Evolutionary conservation across 2,113 vertebrate species (phyloP).

Genomic region (Ivindomyrus marchei): DNA sequence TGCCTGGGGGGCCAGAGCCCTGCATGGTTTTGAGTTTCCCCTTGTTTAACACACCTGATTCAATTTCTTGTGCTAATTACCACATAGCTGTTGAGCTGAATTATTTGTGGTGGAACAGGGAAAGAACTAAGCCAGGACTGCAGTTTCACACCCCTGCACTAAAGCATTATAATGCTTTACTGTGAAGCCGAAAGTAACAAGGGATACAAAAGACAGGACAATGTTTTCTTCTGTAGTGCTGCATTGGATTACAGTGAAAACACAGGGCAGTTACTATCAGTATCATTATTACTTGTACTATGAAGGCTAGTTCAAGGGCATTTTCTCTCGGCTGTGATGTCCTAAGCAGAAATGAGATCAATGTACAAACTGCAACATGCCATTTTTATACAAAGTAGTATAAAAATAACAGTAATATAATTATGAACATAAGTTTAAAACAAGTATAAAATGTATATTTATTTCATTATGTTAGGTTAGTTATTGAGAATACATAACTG

Average conservation of each 20-base stretch:
- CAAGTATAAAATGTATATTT: not conserved
- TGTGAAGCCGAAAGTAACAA: not conserved
- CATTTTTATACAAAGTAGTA: not conserved
- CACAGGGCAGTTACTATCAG: not conserved
- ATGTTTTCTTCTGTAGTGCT: not conserved
- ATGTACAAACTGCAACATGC: not conserved
- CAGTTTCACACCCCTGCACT: not conserved
- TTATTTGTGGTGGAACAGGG: too few species aligned
- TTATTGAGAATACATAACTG: not conserved
- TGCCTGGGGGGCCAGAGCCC: too few species aligned
- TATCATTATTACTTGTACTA: not conserved
- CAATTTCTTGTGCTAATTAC: too few species aligned
- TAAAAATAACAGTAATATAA: not conserved
- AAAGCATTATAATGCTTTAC: not conserved
- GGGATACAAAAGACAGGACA: not conserved
- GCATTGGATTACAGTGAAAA: not conserved
- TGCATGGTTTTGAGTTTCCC: too few species aligned
- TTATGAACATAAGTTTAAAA: not conserved
- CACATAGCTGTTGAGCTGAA: too few species aligned
- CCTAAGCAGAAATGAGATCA: not conserved
- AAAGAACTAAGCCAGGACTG: too few species aligned
- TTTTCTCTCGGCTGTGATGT: not conserved
- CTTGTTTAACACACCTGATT: too few species aligned
- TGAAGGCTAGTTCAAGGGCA: not conserved
- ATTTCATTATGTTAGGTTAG: not conserved